A percentile compares a stretch with the other conserved stretches of the same genome.
Evolutionary conservation across 2,113 vertebrate species (phyloP).

Genomic region (Budorcas taxicolor): DNA sequence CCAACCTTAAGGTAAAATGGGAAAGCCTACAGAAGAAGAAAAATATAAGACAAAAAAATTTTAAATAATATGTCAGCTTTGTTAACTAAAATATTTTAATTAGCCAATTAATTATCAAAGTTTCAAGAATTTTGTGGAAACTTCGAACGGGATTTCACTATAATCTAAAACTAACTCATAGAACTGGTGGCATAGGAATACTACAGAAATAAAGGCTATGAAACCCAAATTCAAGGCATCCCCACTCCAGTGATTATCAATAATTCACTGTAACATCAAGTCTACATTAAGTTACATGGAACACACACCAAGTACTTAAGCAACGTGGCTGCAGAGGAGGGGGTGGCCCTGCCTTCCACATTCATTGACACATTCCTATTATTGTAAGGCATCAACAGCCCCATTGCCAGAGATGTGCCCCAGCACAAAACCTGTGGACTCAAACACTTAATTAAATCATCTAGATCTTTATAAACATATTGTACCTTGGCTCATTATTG

Average conservation of each 20-base stretch:
- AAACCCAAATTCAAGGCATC: background rate
- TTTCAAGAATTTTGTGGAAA: background rate
- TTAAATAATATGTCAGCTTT: background rate
- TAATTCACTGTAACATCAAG: background rate
- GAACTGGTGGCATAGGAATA: background rate
- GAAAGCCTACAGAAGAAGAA: background rate
- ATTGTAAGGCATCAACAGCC: background rate
- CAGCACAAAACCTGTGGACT: background rate
- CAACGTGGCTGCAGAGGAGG: background rate
- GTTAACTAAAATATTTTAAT: background rate
- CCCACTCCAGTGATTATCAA: background rate
- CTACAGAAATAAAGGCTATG: background rate
- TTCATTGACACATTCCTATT: background rate
- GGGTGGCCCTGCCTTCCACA: background rate
- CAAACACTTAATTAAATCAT: background rate
- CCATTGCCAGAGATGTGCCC: background rate
- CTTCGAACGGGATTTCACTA: background rate
- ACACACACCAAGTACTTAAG: background rate
- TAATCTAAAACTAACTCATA: background rate
- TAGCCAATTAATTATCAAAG: background rate
- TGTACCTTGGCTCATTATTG: background rate
- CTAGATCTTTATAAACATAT: background rate
- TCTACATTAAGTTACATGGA: background rate
- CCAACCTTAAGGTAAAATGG: background rate
- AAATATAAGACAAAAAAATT: background rate